Base-by-base conservation (phyloP, 2,113 vertebrate species). In the Platysteira castanea region DNA sequence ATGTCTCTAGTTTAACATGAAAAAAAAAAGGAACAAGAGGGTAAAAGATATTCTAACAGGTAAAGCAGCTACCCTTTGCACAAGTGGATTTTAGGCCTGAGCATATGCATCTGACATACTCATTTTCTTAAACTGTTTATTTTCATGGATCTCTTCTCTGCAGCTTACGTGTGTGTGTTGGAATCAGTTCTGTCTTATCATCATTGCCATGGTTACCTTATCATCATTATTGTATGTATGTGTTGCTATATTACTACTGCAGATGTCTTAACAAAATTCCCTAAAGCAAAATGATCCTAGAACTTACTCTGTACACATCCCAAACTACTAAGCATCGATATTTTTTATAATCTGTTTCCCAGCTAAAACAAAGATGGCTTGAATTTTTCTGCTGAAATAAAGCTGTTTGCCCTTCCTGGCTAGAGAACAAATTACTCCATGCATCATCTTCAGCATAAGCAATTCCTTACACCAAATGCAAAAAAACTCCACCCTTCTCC, bases 171-270 rank as follows among this genome's bases (percentile, higher is more conserved):
- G 54, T 37, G 33, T 65, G 16, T 74, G 37, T 54, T 81, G 68
- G 54, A 90, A 86, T 90, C 63, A 78, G 44, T 88, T 92, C 59
- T 74, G 63, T 74, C 41, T 90, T 90, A 83, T 59, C 88, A 90
- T 73, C 85, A 94, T 97, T 93, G 68, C 76, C 88, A 89, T 96
- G 90, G 92, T 95, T 95, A 95, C 92, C 42, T 96, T 93, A 92
- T 78, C 90, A 94, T 89, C 81, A 83, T 86, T 90, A 74, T 35
- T 67, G 68, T 74, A 67, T 47, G 11, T 53, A 57, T 31, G 18
- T 67, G 63, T 92, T 84, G 83, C 39, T 90, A 11, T 80, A 95
- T 86, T 90, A 74, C 54, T 89, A 39, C 12, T 42, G 27, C 3
- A 9, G 54, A 80, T 74, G 21, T 77, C 83, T 86, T 70, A 92